phyloP scores from a whole-genome alignment of 2,797 vertebrate species.

The Betta splendens region DNA sequence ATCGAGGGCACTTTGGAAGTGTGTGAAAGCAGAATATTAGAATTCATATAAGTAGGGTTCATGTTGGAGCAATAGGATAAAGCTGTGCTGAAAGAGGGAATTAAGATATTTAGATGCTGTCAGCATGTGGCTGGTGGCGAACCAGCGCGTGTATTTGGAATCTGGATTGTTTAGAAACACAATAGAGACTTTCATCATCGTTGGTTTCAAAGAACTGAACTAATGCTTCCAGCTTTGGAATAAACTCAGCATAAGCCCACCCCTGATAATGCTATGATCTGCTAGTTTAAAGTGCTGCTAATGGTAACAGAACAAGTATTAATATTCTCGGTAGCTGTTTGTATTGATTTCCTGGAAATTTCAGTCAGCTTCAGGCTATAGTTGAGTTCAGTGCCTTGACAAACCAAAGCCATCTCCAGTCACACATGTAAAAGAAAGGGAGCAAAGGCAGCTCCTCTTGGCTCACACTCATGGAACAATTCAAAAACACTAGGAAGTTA shows the following conservation, averaged over 20 bases:
- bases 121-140: conserved; percentile 11
- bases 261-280: conserved; percentile 5
- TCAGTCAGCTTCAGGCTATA: background rate
- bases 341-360: conserved; percentile 9
- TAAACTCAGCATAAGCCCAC: conserved; percentile 18
- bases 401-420: background rate
- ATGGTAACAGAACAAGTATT: conserved; percentile 19
- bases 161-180: conserved; percentile 7
- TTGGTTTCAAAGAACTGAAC: conserved; percentile 15
- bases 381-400: background rate
- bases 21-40: background rate
- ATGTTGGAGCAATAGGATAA: conserved; percentile 15
- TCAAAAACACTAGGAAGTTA: background rate
- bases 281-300: conserved; percentile 27
- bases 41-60: conserved; percentile 8
- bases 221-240: conserved; percentile 11
- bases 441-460: conserved; percentile 28
- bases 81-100: conserved; percentile 25
- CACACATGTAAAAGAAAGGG: conserved; percentile 17
- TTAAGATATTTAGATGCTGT: background rate
- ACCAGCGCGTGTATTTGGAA: conserved; percentile 7
- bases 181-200: background rate
- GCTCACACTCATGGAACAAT: conserved; percentile 1
- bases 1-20: background rate
- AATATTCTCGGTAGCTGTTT: conserved; percentile 14